These are phyloP conservation scores for Bryconaethiops microstoma DNA, from an alignment of 2,797 vertebrate species.

Conservation along the genomic window DNA sequence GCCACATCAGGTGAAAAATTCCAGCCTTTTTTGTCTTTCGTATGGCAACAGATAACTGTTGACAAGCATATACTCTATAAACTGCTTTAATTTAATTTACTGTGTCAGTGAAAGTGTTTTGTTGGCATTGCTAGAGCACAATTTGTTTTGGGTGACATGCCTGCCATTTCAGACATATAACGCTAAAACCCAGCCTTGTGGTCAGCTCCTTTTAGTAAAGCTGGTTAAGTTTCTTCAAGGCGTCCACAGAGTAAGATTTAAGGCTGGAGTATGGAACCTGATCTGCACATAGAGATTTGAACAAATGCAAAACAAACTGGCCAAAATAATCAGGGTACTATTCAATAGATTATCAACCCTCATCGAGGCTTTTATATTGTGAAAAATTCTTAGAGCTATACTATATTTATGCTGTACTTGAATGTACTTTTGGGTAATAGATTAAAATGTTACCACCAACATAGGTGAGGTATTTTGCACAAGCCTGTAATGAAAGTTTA, in stretches of 20 bases:
- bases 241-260: background rate
- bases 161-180: background rate
- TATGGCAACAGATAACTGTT: too few relatives aligned
- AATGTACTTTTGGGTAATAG: too few relatives aligned
- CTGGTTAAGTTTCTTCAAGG: too few relatives aligned
- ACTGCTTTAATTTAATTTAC: background rate
- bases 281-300: background rate
- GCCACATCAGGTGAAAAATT: too few relatives aligned
- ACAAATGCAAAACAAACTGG: conserved; percentile 4
- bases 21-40: too few relatives aligned
- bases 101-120: background rate
- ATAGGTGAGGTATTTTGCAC: too few relatives aligned
- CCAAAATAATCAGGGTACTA: background rate
- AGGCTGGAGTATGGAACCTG: background rate
- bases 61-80: too few relatives aligned
- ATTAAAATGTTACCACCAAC: too few relatives aligned
- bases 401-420: too few relatives aligned
- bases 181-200: background rate
- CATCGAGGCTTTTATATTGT: background rate
- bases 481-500: too few relatives aligned
- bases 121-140: background rate
- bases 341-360: background rate
- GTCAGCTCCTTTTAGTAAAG: background rate
- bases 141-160: too few relatives aligned
- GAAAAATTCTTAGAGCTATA: too few relatives aligned